Conservation (phyloP, 2,888 invertebrate species). For the Leucophenga montana region DNA sequence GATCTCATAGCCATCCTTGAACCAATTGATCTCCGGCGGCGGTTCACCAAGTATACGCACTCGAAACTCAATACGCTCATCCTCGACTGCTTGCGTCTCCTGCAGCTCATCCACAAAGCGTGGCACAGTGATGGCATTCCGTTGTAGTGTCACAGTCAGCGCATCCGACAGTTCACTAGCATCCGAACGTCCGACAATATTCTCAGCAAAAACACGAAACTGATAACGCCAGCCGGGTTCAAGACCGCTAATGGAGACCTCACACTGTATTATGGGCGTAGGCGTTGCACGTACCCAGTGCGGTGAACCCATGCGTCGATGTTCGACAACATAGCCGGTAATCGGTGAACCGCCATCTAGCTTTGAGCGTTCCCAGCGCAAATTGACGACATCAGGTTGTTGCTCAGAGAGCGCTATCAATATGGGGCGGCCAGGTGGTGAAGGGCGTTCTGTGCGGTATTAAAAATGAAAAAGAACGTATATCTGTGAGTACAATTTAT, state of each 20-base stretch:
- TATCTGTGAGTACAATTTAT: neutral
- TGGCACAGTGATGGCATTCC: constrained; percentile 82
- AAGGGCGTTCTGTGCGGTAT: constrained; percentile 78
- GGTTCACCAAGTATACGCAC: constrained; percentile 85
- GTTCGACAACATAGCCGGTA: constrained; percentile 87
- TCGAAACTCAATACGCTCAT: constrained; percentile 87
- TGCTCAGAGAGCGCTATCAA: constrained; percentile 83
- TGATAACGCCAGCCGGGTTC: constrained; percentile 91
- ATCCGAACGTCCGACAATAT: constrained; percentile 88
- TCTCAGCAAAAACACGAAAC: constrained; percentile 93
- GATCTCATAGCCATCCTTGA: constrained; percentile 91
- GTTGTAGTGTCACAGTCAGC: constrained; percentile 83
- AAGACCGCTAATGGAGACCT: constrained; percentile 85
- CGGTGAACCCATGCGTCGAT: constrained; percentile 82
- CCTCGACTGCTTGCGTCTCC: constrained; percentile 84
- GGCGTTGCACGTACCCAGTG: constrained; percentile 89
- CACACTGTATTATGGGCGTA: constrained; percentile 80
- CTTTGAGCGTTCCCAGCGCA: constrained; percentile 86
- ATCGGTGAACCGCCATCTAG: constrained; percentile 92
- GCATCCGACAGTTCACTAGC: constrained; percentile 90
- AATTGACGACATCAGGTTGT: constrained; percentile 86
- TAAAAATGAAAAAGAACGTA: neutral
- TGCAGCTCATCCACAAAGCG: constrained; percentile 81
- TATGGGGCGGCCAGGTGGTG: constrained; percentile 87
- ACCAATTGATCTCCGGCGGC: constrained; percentile 88